Evolutionary conservation across 2,888 invertebrate species (phyloP), one percentile per base, ranked within the genome.

Genomic region (Teleogryllus oceanicus): DNA sequence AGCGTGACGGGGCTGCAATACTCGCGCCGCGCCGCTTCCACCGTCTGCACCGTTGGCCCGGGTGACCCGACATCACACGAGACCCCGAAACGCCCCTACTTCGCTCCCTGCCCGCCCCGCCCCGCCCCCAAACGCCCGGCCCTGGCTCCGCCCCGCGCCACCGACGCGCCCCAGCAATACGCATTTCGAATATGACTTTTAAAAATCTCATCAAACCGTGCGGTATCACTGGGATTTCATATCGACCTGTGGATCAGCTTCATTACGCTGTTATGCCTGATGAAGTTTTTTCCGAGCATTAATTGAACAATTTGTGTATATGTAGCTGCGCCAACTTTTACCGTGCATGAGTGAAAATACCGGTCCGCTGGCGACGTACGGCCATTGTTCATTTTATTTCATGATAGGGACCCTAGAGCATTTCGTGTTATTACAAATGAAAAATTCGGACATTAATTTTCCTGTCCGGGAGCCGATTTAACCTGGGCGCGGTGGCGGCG

Each of bases 161-260:
- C 62, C 62, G 24, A 37, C 62, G 62, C 62, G 18, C 13, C 62
- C 62, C 16, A 10, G 62, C 62, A 62, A 62, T 62, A 62, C 62
- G 62, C 62, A 62, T 62, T 62, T 62, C 62, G 18, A 62, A 62
- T 62, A 62, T 62, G 62, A 62, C 62, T 62, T 62, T 62, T 62
- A 62, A 62, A 62, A 62, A 62, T 62, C 62, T 62, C 62, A 62
- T 62, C 62, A 62, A 62, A 62, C 62, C 62, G 18, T 18, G 62
- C 62, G 62, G 62, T 62, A 62, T 62, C 62, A 62, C 62, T 62
- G 62, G 62, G 62, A 62, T 62, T 62, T 62, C 62, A 62, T 62
- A 62, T 62, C 62, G 62, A 62, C 62, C 62, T 62, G 62, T 62
- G 62, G 62, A 62, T 62, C 62, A 62, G 62, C 62, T 62, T 62